phyloP scores from a whole-genome alignment of 2,797 vertebrate genomes.

The Pantherophis alleghaniensis region DNA sequence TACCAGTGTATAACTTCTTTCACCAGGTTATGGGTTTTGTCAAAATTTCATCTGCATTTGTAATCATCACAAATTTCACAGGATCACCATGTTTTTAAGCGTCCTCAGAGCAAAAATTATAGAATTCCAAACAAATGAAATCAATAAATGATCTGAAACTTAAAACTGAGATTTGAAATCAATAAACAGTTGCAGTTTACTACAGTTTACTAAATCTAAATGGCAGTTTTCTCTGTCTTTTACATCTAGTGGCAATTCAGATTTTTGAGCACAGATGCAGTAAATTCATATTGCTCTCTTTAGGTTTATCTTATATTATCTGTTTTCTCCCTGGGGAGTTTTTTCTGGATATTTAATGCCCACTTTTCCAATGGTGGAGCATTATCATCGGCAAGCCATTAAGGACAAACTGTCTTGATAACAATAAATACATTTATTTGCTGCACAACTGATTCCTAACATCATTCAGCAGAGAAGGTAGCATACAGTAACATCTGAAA shows the following conservation, averaged over 20 bases:
- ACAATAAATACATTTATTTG: background rate
- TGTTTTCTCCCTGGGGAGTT: background rate
- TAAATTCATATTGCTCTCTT: background rate
- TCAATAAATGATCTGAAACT: background rate
- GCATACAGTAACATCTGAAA: background rate
- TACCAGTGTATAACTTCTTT: background rate
- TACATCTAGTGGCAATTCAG: background rate
- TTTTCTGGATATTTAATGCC: background rate
- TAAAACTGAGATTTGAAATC: background rate
- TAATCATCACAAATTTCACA: background rate
- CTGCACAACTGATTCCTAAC: background rate
- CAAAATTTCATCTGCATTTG: background rate
- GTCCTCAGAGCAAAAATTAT: background rate
- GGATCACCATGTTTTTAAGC: background rate
- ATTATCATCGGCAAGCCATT: background rate
- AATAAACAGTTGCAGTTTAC: background rate
- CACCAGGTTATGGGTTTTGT: background rate
- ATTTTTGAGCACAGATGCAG: background rate
- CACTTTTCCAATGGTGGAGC: background rate
- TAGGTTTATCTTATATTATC: background rate
- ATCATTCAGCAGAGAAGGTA: background rate
- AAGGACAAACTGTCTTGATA: background rate
- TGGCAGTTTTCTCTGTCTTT: background rate
- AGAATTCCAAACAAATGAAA: background rate
- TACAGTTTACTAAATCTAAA: background rate